A percentile compares a stretch with the other conserved stretches of the same genome.
These are phyloP conservation scores for Zosterops lateralis DNA, from an alignment of 2,113 vertebrate genomes.

Conservation along the genomic window DNA sequence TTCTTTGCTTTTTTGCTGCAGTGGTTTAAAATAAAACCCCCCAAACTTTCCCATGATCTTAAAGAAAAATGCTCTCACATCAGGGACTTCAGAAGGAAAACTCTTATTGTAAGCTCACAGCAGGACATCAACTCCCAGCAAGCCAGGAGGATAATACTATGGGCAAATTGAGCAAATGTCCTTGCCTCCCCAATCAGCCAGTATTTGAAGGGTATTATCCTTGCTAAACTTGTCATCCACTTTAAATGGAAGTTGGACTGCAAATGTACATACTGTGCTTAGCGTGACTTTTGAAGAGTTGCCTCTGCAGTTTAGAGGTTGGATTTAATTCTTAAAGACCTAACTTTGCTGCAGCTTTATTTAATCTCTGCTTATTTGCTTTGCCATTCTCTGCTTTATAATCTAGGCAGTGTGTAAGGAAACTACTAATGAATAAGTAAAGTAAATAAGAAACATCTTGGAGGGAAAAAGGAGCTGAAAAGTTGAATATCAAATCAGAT, in stretches of 20 bases:
- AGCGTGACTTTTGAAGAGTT: conserved; percentile 10
- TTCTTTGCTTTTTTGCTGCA: conserved; percentile 21
- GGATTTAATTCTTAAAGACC: conserved; percentile 6
- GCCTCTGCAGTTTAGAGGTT: not conserved
- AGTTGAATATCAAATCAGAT: not conserved
- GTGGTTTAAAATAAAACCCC: conserved; percentile 16
- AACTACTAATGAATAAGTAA: not conserved
- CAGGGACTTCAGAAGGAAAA: conserved; percentile 6
- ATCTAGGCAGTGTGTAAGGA: not conserved
- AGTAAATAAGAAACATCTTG: not conserved
- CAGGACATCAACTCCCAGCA: not conserved
- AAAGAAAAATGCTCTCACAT: not conserved
- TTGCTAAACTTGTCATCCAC: conserved; percentile 47
- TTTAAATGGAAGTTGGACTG: conserved; percentile 29
- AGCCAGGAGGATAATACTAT: conserved; percentile 20
- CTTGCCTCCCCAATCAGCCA: conserved; percentile 22
- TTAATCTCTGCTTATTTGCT: conserved; percentile 3
- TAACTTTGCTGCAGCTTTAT: not conserved
- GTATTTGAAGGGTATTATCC: conserved; percentile 44
- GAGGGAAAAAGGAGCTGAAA: not conserved
- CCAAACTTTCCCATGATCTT: conserved; percentile 39
- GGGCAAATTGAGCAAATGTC: conserved; percentile 40
- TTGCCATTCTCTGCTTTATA: not conserved
- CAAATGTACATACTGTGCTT: not conserved
- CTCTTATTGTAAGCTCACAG: conserved; percentile 48